Percentiles rank a stretch among this genome's conserved stretches.
Evolutionary conservation across 2,797 vertebrate genomes (phyloP).

Genomic region (Leucoraja ocellata): DNA sequence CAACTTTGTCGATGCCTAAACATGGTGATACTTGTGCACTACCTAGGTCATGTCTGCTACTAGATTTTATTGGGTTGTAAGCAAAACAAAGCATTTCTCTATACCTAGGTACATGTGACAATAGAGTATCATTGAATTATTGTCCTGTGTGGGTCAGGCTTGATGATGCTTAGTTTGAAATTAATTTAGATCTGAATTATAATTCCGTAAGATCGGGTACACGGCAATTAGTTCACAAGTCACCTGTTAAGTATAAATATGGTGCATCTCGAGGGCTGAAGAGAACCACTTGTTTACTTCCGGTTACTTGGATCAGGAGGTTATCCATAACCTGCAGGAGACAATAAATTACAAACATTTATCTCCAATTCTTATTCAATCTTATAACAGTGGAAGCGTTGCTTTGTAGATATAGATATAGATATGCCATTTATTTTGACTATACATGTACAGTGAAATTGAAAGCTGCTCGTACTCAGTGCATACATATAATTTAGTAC

Average conservation of each 20-base stretch:
- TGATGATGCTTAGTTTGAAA: not conserved
- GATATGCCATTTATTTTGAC: no score
- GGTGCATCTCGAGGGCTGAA: slow-evolving; percentile 83
- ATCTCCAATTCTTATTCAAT: not conserved
- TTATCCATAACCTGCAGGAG: slow-evolving; percentile 87
- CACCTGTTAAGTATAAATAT: slow-evolving; percentile 84
- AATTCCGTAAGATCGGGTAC: not conserved
- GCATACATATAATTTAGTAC: no score
- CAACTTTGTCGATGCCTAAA: no score
- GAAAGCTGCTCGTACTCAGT: no score
- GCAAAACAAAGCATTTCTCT: no score
- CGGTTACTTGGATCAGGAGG: slow-evolving; percentile 86
- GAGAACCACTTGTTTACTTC: slow-evolving; percentile 76
- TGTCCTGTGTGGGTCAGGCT: not conserved
- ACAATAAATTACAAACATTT: slow-evolving; percentile 11
- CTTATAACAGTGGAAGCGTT: not conserved
- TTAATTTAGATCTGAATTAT: not conserved
- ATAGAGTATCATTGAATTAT: no score
- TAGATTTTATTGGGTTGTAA: no score
- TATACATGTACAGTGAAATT: no score
- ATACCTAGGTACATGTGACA: no score
- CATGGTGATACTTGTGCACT: no score
- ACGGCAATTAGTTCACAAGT: not conserved
- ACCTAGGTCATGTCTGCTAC: no score
- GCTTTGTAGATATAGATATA: no score